These are phyloP conservation scores for Colinus virginianus DNA, from an alignment of 2,113 vertebrate genomes.

Conservation along the genomic window DNA sequence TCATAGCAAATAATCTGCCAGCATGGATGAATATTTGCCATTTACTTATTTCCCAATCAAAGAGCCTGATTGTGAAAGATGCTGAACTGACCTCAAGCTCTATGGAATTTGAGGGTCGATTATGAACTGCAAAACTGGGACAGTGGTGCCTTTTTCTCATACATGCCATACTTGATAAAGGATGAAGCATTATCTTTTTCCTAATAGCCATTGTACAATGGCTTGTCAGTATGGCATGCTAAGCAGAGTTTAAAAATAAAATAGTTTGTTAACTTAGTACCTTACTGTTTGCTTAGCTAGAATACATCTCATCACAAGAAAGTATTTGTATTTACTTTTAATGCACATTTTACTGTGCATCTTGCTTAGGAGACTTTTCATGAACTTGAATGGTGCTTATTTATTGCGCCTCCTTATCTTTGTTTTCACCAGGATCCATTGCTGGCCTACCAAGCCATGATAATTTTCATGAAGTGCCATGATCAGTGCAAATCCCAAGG, in stretches of 20 bases:
- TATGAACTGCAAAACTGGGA: background rate
- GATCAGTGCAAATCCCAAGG: background rate
- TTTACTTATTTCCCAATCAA: background rate
- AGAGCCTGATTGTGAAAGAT: background rate
- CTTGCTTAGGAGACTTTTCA: background rate
- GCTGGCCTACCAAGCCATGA: background rate
- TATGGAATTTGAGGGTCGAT: background rate
- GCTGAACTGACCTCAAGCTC: background rate
- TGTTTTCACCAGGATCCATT: background rate
- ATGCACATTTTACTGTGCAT: background rate
- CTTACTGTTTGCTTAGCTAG: background rate
- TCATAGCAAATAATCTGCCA: background rate
- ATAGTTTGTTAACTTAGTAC: background rate
- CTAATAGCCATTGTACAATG: background rate
- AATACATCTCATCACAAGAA: background rate
- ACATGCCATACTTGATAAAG: background rate
- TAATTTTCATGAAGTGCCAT: background rate
- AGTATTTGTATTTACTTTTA: background rate
- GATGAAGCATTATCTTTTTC: background rate
- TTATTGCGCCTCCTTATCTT: background rate
- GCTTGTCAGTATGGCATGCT: background rate
- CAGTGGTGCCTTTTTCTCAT: background rate
- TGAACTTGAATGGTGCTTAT: background rate
- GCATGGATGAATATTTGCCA: background rate
- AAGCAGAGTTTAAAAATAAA: background rate